A percentile compares a stretch with the other conserved stretches of the same genome.
Conservation (phyloP, 2,113 vertebrate genomes). For the Capricornis sumatraensis region DNA sequence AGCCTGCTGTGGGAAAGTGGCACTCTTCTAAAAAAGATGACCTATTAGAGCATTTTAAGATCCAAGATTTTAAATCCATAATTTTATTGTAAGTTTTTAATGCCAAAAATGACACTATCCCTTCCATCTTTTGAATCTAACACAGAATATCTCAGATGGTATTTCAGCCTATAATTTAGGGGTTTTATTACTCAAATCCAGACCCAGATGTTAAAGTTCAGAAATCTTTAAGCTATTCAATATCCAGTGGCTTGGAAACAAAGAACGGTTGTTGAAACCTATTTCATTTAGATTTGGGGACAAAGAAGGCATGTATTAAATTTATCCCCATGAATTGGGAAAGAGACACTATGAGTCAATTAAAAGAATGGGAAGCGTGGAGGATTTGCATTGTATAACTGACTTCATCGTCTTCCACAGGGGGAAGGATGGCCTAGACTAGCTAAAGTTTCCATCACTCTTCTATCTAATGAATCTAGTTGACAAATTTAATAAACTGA, state of each 20-base stretch:
- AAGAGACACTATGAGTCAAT: not conserved
- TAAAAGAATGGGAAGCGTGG: not conserved
- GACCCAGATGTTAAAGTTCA: not conserved
- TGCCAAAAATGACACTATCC: not conserved
- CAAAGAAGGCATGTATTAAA: not conserved
- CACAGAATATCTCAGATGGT: not conserved
- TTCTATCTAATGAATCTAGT: not conserved
- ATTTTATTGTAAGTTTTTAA: not conserved
- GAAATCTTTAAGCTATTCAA: not conserved
- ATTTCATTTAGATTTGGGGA: not conserved
- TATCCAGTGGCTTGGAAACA: not conserved
- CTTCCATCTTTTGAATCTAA: not conserved
- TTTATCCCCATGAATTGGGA: not conserved
- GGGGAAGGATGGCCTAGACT: not conserved
- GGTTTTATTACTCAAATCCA: not conserved
- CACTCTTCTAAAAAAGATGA: not conserved
- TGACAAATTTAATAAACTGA: not conserved
- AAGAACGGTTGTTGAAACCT: not conserved
- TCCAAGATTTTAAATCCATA: not conserved
- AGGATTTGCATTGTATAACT: not conserved
- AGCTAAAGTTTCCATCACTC: not conserved
- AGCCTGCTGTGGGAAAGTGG: not conserved
- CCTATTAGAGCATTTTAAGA: not conserved
- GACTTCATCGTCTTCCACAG: not conserved
- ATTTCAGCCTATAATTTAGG: not conserved